These are phyloP conservation scores for Leucophenga varia DNA, from an alignment of 1,140 invertebrate species.

Conservation along the genomic window DNA sequence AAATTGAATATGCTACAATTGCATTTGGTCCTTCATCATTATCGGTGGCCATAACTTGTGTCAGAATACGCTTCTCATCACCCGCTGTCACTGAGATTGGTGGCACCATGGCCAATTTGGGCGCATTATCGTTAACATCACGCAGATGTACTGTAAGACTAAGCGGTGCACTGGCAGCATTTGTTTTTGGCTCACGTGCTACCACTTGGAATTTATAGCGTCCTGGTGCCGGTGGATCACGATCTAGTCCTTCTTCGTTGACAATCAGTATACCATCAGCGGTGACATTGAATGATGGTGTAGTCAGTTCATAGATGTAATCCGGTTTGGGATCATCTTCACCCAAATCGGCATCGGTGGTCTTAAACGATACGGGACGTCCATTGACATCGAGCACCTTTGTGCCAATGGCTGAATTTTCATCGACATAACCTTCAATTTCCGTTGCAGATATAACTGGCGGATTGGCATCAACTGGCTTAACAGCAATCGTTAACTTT, in stretches of 20 bases:
- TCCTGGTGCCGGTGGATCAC: conserved; percentile 83
- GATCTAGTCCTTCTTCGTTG: conserved; percentile 79
- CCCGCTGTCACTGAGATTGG: conserved; percentile 80
- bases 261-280: conserved; percentile 73
- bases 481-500: conserved; percentile 76
- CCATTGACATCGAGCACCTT: conserved; percentile 70
- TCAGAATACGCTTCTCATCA: conserved; percentile 72
- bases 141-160: conserved; percentile 76
- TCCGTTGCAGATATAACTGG: conserved; percentile 73
- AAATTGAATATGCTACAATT: conserved; percentile 77
- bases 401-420: conserved; percentile 82
- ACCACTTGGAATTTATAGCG: conserved; percentile 78
- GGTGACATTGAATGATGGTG: conserved; percentile 79
- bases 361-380: conserved; percentile 69
- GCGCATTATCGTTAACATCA: conserved; percentile 85
- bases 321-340: conserved; percentile 71
- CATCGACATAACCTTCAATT: conserved; percentile 77
- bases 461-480: conserved; percentile 81
- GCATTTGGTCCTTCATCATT: conserved; percentile 84
- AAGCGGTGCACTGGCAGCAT: conserved; percentile 77
- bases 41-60: conserved; percentile 78
- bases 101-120: conserved; percentile 71
- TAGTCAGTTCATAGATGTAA: conserved; percentile 83
- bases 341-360: conserved; percentile 82
- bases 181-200: conserved; percentile 74